phyloP scores from a whole-genome alignment of 1,140 invertebrate species.

The Nasonia vitripennis region DNA sequence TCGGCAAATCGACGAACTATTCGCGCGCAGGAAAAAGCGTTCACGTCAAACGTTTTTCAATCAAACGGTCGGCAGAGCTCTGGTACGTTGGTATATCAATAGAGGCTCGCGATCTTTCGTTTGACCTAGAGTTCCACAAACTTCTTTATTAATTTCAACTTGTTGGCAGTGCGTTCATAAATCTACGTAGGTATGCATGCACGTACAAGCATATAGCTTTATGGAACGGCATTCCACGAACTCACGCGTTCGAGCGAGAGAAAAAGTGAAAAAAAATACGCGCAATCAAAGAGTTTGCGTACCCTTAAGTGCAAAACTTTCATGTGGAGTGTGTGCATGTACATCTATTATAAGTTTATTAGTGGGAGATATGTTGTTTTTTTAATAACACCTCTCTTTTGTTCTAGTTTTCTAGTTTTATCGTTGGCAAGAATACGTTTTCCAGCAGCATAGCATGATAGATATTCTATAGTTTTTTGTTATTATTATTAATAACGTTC shows the following conservation, averaged over 20 bases:
- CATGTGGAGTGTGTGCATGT: not conserved
- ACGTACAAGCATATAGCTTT: no score
- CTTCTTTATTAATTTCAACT: conserved; percentile 1
- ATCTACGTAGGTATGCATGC: not conserved
- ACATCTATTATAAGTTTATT: no score
- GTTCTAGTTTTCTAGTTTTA: no score
- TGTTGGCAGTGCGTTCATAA: not conserved
- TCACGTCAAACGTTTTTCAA: not conserved
- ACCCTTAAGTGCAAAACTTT: not conserved
- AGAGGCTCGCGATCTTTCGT: not conserved
- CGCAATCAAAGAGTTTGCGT: not conserved
- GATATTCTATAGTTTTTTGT: no score
- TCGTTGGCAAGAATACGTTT: no score
- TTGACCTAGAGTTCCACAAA: not conserved
- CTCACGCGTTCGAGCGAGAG: not conserved
- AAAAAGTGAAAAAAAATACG: not conserved
- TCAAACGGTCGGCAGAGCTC: not conserved
- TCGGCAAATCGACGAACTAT: no score
- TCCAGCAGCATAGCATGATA: no score
- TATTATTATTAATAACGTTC: no score
- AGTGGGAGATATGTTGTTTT: no score
- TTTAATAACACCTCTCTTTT: no score
- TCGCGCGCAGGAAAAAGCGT: no score
- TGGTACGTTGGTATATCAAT: not conserved
- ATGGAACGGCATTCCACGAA: not conserved